phyloP scores from a whole-genome alignment of 2,113 vertebrate species.

The Sinosuthora webbiana region DNA sequence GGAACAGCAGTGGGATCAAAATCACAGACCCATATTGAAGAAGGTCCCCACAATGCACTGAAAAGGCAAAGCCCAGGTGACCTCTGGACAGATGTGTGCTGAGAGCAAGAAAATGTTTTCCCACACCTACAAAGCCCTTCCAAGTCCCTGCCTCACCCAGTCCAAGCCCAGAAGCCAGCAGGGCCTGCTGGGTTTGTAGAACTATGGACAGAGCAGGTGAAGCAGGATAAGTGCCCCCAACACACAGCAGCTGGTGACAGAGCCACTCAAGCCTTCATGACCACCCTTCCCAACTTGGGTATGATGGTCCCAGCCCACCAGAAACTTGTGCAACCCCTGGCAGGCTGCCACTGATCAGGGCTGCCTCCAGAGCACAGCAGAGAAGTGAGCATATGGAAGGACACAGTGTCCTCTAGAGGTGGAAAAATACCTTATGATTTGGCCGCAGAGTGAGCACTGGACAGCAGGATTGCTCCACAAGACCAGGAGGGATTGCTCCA shows the following conservation, averaged over 20 bases:
- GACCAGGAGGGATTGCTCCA: neutral
- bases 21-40: neutral
- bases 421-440: neutral
- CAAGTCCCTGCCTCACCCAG: neutral
- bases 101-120: neutral
- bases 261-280: accelerated
- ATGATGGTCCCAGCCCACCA: neutral
- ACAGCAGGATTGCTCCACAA: neutral
- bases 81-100: neutral
- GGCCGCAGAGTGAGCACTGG: neutral
- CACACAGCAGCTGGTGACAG: neutral
- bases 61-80: neutral
- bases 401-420: conserved; percentile 67
- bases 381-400: neutral
- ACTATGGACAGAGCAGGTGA: neutral
- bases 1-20: neutral
- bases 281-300: neutral
- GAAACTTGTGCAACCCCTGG: neutral
- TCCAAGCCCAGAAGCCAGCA: neutral
- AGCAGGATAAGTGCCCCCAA: neutral
- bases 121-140: neutral
- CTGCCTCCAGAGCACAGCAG: neutral
- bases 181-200: neutral
- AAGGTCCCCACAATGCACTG: neutral
- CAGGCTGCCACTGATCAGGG: neutral